Base-by-base conservation (phyloP, 2,888 invertebrate genomes). In the Horisme vitalbata region DNA sequence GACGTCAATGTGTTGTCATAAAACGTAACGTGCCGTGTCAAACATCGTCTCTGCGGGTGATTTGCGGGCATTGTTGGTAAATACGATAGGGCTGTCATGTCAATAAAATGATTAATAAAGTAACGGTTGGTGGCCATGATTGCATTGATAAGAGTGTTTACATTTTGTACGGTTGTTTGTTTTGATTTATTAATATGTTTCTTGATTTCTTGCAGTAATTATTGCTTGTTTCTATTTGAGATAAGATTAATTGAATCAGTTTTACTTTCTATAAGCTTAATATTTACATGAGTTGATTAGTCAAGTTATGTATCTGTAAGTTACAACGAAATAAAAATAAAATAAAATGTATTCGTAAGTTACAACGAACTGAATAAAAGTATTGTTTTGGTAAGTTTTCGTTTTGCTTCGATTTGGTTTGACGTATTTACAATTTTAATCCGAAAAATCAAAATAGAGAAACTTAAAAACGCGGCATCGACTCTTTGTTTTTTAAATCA, bases 41-140 rank as follows among this genome's bases (percentile, higher is more conserved):
- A 65, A 66, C 51, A 61, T 48, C 58, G 57, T 65, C 84, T 83
- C 77, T 72, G 84, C 82, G 84, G 84, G 84, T 85, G 84, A 86
- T 83, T 84, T 81, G 75, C 76, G 69, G 58, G 67, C 71, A 74
- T 78, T 79, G 78, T 75, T 70, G 62, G 65, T 68, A 54, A 61
- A 66, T 58, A 45, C 52, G 57, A 55, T 65, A 83, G 82, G 83
- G 83, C 41, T 83, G 71, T 48, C 67, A 62, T 83, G 71, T 48
- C 67, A 62, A 31, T n/a, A 46, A 39, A 36, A 51, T 55, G 24
- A 61, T 56, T 58, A 44, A 57, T 45, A 46, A 36, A 11, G 15
- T 28, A 45, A 45, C 45, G 38, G 45, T 38, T 45, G 45, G 33
- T 37, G 57, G 41, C 47, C 57, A 47, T 59, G 41, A 47, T 41